Evolutionary conservation across 2,888 invertebrate species (phyloP).

Genomic region (Cotesia congregata): DNA sequence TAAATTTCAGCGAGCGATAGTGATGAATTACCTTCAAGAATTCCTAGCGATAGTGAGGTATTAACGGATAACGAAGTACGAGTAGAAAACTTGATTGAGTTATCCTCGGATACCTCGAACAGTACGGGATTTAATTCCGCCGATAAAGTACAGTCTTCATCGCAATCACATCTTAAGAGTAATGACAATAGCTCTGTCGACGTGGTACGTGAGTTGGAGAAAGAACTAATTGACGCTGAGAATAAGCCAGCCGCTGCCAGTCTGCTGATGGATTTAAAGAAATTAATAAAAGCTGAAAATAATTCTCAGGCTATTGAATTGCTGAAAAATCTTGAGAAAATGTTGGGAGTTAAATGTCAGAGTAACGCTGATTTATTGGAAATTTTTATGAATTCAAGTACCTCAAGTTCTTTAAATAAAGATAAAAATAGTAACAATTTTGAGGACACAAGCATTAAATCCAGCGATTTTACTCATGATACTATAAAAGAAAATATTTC

Average conservation of each 20-base stretch:
- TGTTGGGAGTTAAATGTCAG: conserved; percentile 58
- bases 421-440: conserved; percentile 48
- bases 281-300: conserved; percentile 58
- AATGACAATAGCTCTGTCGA: conserved; percentile 9
- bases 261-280: conserved; percentile 61
- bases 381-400: conserved; percentile 21
- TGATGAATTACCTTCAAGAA: conserved; percentile 51
- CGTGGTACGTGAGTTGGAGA: conserved; percentile 53
- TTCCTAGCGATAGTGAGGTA: conserved; percentile 55
- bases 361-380: conserved; percentile 60
- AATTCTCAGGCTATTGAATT: conserved; percentile 60
- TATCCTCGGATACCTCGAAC: conserved; percentile 43
- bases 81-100: conserved; percentile 60
- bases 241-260: conserved; percentile 56
- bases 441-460: neutral
- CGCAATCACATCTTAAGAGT: conserved; percentile 32
- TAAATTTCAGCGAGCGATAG: conserved; percentile 42
- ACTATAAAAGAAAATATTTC: neutral
- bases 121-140: neutral
- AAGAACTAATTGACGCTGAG: conserved; percentile 54
- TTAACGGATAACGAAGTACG: conserved; percentile 59
- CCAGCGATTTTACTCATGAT: neutral
- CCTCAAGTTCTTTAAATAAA: conserved; percentile 31
- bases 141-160: conserved; percentile 29
- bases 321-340: conserved; percentile 60